A percentile compares a stretch with the other conserved stretches of the same genome.
phyloP scores from a whole-genome alignment of 2,113 vertebrate genomes.

The Ramphastos sulfuratus region DNA sequence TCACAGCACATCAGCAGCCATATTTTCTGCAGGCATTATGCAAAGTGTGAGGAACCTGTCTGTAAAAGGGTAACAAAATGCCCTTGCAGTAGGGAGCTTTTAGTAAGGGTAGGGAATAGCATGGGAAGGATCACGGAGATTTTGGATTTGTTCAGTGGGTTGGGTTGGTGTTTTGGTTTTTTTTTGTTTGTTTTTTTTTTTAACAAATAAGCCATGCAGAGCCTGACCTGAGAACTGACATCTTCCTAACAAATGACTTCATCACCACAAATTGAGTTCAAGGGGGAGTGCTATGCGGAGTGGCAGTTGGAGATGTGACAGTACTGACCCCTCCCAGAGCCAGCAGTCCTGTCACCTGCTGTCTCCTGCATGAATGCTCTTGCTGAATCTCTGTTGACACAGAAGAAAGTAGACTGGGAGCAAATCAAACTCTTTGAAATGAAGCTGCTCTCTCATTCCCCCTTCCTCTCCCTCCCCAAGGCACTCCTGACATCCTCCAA shows the following conservation, averaged over 20 bases:
- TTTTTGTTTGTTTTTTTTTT: background rate
- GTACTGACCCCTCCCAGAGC: background rate
- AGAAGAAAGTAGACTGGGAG: background rate
- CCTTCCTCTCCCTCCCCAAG: background rate
- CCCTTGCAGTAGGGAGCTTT: background rate
- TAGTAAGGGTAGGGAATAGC: background rate
- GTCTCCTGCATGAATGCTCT: conserved; percentile 36
- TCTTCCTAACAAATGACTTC: background rate
- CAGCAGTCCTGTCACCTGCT: background rate
- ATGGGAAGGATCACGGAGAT: background rate
- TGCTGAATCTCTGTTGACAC: conserved; percentile 6
- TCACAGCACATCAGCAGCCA: background rate
- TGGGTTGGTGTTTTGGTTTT: background rate
- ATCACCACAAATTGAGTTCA: background rate
- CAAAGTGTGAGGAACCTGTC: background rate
- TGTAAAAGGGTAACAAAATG: background rate
- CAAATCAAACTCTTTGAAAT: conserved; percentile 3
- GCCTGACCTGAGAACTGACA: background rate
- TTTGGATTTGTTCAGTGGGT: background rate
- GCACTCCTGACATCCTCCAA: background rate
- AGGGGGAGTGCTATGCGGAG: background rate
- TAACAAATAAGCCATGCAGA: background rate
- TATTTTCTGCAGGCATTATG: background rate
- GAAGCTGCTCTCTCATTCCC: background rate
- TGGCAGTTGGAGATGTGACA: background rate